Evolutionary conservation across 1,140 invertebrate genomes (phyloP).

Genomic region (Cepaea nemoralis): DNA sequence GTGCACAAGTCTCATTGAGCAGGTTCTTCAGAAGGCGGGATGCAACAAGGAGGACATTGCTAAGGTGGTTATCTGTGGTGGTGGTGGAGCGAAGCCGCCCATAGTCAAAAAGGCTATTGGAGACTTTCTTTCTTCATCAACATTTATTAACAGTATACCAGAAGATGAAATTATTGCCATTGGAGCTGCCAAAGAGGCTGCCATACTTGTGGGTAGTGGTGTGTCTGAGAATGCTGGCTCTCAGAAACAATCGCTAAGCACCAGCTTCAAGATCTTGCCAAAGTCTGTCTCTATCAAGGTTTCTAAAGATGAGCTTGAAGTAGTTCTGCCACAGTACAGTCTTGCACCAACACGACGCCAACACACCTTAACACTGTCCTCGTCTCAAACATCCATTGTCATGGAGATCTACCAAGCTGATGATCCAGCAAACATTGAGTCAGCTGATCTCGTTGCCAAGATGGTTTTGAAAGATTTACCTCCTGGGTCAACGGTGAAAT

Average conservation of each 20-base stretch:
- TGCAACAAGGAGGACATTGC: constrained; percentile 60
- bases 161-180: constrained; percentile 83
- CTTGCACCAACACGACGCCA: constrained; percentile 61
- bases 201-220: constrained; percentile 60
- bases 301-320: constrained; percentile 36
- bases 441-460: constrained; percentile 17
- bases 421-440: constrained; percentile 24
- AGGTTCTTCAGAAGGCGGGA: constrained; percentile 89
- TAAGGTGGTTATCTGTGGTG: constrained; percentile 79
- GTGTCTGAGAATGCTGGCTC: constrained; percentile 47
- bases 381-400: constrained; percentile 56
- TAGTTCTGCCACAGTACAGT: constrained; percentile 55
- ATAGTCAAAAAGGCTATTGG: constrained; percentile 79
- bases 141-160: constrained; percentile 76
- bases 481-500: constrained; percentile 52
- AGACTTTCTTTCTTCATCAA: constrained; percentile 77
- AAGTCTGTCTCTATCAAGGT: constrained; percentile 57
- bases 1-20: constrained; percentile 57
- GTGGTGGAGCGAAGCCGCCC: constrained; percentile 82
- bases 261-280: constrained; percentile 47
- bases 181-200: constrained; percentile 81
- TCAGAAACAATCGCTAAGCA: constrained; percentile 42
- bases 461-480: constrained; percentile 64
- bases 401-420: constrained; percentile 60
- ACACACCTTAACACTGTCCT: constrained; percentile 52